Conservation (phyloP, 2,113 vertebrate genomes). For the Hemicordylus capensis region DNA sequence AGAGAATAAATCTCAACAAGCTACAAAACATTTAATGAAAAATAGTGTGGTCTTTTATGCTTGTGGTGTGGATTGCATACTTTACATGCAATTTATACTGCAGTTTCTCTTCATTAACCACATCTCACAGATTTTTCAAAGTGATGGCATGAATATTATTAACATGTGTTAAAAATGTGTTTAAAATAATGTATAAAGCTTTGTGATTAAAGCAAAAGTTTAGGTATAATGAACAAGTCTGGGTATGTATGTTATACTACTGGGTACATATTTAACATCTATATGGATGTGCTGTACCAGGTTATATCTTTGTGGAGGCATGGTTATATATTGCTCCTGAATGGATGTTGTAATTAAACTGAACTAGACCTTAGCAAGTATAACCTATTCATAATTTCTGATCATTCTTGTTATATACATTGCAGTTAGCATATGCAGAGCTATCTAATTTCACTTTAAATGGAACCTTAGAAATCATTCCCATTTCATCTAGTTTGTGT, state of each 20-base stretch:
- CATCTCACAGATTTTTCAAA: constrained; percentile 76
- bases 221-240: constrained; percentile 59
- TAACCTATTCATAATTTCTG: constrained; percentile 70
- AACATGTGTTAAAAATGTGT: constrained; percentile 77
- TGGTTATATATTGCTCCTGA: constrained; percentile 50
- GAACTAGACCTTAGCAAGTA: constrained; percentile 74
- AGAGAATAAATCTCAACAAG: constrained; percentile 75
- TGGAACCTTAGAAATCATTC: constrained; percentile 41
- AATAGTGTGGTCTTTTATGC: constrained; percentile 68
- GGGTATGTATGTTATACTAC: constrained; percentile 53
- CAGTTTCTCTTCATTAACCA: constrained; percentile 81
- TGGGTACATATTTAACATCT: constrained; percentile 50
- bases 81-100: constrained; percentile 78
- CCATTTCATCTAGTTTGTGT: constrained; percentile 31
- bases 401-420: constrained; percentile 51
- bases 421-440: constrained; percentile 66
- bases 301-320: constrained; percentile 27
- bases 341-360: constrained; percentile 77
- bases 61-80: constrained; percentile 71
- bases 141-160: constrained; percentile 75
- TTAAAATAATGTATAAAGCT: constrained; percentile 73
- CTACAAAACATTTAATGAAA: constrained; percentile 75
- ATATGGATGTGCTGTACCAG: constrained; percentile 31
- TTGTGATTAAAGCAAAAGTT: constrained; percentile 71
- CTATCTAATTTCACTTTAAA: constrained; percentile 62